These are phyloP conservation scores for Uria aalge DNA, from an alignment of 2,113 vertebrate genomes.

Conservation along the genomic window DNA sequence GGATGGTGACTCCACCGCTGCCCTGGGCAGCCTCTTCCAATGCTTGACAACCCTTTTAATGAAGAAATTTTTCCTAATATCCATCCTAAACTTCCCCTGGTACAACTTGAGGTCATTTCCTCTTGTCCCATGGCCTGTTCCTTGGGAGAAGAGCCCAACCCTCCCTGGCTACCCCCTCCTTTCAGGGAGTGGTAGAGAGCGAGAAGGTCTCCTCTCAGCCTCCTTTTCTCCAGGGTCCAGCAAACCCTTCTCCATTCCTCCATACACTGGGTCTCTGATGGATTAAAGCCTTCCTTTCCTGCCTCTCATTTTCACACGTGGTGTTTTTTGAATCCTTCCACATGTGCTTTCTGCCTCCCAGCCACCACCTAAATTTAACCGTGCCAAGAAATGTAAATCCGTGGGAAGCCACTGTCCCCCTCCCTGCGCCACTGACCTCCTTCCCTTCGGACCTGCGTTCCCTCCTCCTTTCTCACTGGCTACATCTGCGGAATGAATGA, in stretches of 20 bases:
- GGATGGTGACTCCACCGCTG: neutral
- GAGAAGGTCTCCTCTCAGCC: too few species aligned
- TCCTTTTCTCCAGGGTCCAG: neutral
- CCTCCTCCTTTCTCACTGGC: neutral
- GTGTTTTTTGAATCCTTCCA: neutral
- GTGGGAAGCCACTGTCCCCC: accelerated
- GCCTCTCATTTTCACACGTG: accelerated
- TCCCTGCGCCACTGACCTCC: neutral
- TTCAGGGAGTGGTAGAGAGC: too few species aligned
- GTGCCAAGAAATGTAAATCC: accelerated
- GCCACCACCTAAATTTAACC: neutral
- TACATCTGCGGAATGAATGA: neutral
- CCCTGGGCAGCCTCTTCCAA: neutral
- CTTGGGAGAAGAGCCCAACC: too few species aligned
- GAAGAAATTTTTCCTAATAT: neutral
- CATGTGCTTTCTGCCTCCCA: accelerated
- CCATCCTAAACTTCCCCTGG: neutral
- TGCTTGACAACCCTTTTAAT: neutral
- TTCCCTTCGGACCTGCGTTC: neutral
- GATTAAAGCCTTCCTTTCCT: neutral
- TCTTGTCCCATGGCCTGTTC: too few species aligned
- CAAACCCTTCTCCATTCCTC: neutral
- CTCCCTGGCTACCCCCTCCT: too few species aligned
- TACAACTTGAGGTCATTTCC: neutral
- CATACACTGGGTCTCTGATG: accelerated